Evolutionary conservation across 2,113 vertebrate genomes (phyloP).

Genomic region (pig (Sus scrofa)): DNA sequence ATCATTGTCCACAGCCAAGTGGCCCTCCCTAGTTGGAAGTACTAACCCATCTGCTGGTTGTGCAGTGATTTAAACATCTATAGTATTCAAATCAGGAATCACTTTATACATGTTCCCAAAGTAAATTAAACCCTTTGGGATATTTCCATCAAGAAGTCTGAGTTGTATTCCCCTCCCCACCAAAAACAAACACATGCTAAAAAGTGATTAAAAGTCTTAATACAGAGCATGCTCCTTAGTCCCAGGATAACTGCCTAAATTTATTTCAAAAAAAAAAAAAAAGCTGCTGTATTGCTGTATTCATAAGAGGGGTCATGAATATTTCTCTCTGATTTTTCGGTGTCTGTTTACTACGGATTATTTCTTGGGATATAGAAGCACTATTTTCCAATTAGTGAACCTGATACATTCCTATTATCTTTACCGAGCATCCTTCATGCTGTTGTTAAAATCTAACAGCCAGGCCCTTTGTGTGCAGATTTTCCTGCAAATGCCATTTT

Average conservation of each 20-base stretch:
- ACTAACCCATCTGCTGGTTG: not conserved
- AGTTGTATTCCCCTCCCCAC: not conserved
- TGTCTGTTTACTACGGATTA: constrained; percentile 8
- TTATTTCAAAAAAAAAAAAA: not conserved
- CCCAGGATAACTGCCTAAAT: not conserved
- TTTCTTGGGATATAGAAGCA: not conserved
- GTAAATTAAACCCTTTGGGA: not conserved
- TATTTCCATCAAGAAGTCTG: not conserved
- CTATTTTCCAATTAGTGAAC: constrained; percentile 53
- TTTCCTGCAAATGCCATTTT: constrained; percentile 53
- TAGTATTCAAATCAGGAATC: constrained; percentile 10
- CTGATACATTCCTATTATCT: not conserved
- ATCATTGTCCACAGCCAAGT: not conserved
- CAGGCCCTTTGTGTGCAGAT: not conserved
- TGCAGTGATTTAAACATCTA: not conserved
- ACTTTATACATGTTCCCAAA: not conserved
- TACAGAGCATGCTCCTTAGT: not conserved
- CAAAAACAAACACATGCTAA: not conserved
- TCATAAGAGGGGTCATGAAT: not conserved
- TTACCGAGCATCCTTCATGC: not conserved
- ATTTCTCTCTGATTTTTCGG: not conserved
- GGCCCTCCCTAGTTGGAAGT: not conserved
- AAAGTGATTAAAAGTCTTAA: not conserved
- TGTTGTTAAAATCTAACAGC: constrained; percentile 27
- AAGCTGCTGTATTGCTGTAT: not conserved